Conservation (phyloP, 1,140 invertebrate species). For the Drosophila subpulchrella region DNA sequence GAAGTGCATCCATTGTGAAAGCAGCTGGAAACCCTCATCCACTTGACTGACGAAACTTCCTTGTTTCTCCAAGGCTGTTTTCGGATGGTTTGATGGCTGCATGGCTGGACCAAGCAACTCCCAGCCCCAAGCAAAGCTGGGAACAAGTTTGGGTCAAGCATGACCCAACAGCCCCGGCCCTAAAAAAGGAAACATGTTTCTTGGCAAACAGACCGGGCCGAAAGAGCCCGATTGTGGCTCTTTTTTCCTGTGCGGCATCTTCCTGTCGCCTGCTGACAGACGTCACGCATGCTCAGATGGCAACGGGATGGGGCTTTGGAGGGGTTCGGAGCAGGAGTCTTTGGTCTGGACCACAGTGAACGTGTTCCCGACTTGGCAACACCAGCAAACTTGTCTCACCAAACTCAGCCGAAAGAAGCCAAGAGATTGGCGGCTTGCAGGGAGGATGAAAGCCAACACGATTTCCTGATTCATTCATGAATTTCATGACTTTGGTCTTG, state of each 20-base stretch:
- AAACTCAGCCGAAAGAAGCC: slow-evolving; percentile 17
- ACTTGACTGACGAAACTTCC: slow-evolving; percentile 50
- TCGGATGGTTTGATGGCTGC: slow-evolving; percentile 42
- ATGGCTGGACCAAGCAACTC: slow-evolving; percentile 23
- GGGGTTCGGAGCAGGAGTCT: background rate
- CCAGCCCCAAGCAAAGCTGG: slow-evolving; percentile 23
- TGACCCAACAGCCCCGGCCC: slow-evolving; percentile 47
- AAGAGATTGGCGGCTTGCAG: slow-evolving; percentile 19
- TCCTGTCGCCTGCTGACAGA: slow-evolving; percentile 58
- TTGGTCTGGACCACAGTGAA: slow-evolving; percentile 45
- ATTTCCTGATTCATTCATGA: slow-evolving; percentile 80
- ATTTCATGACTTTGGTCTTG: slow-evolving; percentile 74
- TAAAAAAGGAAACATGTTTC: slow-evolving; percentile 76
- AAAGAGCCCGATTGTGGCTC: slow-evolving; percentile 23
- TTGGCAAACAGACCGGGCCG: slow-evolving; percentile 37
- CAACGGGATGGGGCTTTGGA: slow-evolving; percentile 1
- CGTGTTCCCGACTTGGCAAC: slow-evolving; percentile 50
- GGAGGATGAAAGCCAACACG: slow-evolving; percentile 56
- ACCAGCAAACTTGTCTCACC: slow-evolving; percentile 29
- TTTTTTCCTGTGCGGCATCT: slow-evolving; percentile 51
- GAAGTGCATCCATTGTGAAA: slow-evolving; percentile 45
- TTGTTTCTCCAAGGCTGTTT: slow-evolving; percentile 52
- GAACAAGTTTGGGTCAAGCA: slow-evolving; percentile 66
- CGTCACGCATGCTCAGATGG: slow-evolving; percentile 67
- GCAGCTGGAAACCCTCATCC: slow-evolving; percentile 63